phyloP scores from a whole-genome alignment of 2,888 invertebrate genomes.

The Mythimna impura region DNA sequence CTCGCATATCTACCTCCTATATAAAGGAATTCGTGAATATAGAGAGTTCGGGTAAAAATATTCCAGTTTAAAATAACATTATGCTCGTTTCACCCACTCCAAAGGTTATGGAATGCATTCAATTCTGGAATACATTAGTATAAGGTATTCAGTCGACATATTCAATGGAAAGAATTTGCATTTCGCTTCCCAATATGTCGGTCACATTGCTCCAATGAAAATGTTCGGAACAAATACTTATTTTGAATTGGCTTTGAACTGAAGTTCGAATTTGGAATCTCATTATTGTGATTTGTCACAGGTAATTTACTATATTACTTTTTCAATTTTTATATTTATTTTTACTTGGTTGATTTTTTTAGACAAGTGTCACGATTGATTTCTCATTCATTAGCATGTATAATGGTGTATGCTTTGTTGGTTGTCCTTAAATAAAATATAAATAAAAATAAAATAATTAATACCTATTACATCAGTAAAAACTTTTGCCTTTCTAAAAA shows the following conservation, averaged over 20 bases:
- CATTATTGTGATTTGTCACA: conserved; percentile 21
- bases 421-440: too few species aligned
- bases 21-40: conserved; percentile 31
- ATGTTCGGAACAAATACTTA: conserved; percentile 42
- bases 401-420: too few species aligned
- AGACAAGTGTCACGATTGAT: too few species aligned
- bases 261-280: background rate
- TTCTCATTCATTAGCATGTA: too few species aligned
- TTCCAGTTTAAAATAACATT: conserved; percentile 55
- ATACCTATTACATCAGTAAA: too few species aligned
- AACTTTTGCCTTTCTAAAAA: too few species aligned
- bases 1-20: conserved; percentile 2
- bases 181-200: conserved; percentile 48
- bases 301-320: background rate
- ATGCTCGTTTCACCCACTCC: conserved; percentile 40
- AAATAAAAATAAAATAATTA: too few species aligned
- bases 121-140: conserved; percentile 55
- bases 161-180: conserved; percentile 58
- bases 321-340: too few species aligned
- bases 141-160: conserved; percentile 53
- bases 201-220: conserved; percentile 46
- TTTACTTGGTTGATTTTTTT: too few species aligned
- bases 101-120: conserved; percentile 54
- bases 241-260: conserved; percentile 29
- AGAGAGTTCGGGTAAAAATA: conserved; percentile 33